Percentiles rank a stretch among this genome's conserved stretches.
These are phyloP conservation scores for Druon quercuslanigerum DNA, from an alignment of 1,140 invertebrate genomes.

Conservation along the genomic window DNA sequence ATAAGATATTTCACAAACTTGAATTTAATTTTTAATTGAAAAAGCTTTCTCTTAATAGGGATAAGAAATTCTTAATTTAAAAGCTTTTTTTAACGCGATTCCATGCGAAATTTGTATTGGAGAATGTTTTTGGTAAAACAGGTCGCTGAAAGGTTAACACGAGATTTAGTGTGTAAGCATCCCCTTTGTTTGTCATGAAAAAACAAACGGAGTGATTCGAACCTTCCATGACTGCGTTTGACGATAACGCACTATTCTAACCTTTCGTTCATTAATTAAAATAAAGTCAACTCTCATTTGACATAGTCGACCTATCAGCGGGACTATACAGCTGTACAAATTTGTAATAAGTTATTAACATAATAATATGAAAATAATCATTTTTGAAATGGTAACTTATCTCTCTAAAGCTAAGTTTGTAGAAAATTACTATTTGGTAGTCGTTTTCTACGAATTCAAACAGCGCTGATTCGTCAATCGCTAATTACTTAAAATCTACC, in stretches of 20 bases:
- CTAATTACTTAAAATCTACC: no score
- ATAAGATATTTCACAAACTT: no score
- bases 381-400: background rate
- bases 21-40: no score
- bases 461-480: no score
- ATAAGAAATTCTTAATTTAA: no score
- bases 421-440: no score
- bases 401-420: no score
- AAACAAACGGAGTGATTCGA: background rate
- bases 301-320: conserved; percentile 1
- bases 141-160: background rate
- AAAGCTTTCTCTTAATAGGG: no score
- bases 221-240: background rate
- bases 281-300: background rate
- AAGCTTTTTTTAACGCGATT: no score
- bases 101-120: no score
- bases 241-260: background rate
- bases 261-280: conserved; percentile 1
- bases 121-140: background rate
- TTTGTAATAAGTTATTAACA: background rate
- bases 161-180: background rate
- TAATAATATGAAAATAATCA: background rate
- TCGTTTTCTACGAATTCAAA: no score
- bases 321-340: background rate
- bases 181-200: background rate